A percentile compares a stretch with the other conserved stretches of the same genome.
Evolutionary conservation across 2,888 invertebrate species (phyloP).

Genomic region (Ectemnius cavifrons): DNA sequence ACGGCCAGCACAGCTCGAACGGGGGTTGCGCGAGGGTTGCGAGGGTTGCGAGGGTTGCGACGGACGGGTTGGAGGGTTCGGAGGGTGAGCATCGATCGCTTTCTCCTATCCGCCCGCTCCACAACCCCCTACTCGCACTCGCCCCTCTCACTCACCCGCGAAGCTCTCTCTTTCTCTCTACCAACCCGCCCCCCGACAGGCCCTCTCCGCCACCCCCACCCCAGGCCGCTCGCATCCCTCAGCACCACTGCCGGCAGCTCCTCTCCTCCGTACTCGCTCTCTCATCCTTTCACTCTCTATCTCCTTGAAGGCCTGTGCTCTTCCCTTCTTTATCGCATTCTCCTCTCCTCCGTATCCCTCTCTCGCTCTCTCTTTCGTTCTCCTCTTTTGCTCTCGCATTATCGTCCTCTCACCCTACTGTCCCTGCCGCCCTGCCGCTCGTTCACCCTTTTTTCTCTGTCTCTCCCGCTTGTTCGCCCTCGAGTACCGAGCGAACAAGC

Average conservation of each 20-base stretch:
- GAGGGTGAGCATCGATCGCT: slow-evolving; percentile 81
- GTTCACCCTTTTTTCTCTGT: slow-evolving; percentile 46
- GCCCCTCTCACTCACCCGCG: slow-evolving; percentile 54
- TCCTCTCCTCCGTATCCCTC: slow-evolving; percentile 25
- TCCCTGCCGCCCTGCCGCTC: slow-evolving; percentile 25
- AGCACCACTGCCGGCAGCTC: slow-evolving; percentile 62
- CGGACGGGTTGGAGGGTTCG: slow-evolving; percentile 67
- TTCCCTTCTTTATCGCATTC: slow-evolving; percentile 41
- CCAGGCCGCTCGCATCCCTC: slow-evolving; percentile 39
- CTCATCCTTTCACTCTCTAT: slow-evolving; percentile 42
- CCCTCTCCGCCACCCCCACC: slow-evolving; percentile 16
- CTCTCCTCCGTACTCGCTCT: slow-evolving; percentile 60
- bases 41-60: slow-evolving; percentile 44
- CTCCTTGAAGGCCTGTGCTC: slow-evolving; percentile 32
- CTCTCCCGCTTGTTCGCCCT: slow-evolving; percentile 29
- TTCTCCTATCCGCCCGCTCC: slow-evolving; percentile 67
- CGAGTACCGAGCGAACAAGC: slow-evolving; percentile 46
- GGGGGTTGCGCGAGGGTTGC: slow-evolving; percentile 65
- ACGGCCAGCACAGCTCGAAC: slow-evolving; percentile 75
- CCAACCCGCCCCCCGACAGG: no score
- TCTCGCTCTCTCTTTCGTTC: slow-evolving; percentile 26
- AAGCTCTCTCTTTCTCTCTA: slow-evolving; percentile 29
- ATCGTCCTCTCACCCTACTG: slow-evolving; percentile 35
- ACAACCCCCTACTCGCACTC: slow-evolving; percentile 65
- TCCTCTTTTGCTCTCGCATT: slow-evolving; percentile 35